Conservation (phyloP, 2,888 invertebrate species). For the Alviniconcha strummeri region DNA sequence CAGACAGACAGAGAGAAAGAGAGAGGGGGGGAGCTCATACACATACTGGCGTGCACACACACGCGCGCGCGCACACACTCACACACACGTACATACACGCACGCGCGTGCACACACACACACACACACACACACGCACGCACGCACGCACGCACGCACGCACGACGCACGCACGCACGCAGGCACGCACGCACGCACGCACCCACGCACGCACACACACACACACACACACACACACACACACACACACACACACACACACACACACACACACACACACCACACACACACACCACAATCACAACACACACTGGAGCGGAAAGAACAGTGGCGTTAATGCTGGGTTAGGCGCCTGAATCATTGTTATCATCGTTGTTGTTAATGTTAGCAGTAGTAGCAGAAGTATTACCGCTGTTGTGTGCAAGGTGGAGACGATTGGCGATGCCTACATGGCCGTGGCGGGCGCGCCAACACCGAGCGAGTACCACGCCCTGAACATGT, state of each 20-base stretch:
- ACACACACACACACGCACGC: neutral
- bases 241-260: too few species aligned
- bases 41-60: neutral
- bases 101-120: neutral
- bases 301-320: too few species aligned
- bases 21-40: neutral
- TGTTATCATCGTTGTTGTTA: too few species aligned
- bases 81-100: neutral
- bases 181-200: neutral
- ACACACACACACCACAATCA: too few species aligned
- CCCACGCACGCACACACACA: neutral
- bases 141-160: neutral
- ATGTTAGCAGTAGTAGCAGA: too few species aligned
- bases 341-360: too few species aligned
- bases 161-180: neutral
- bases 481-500: constrained; percentile 86
- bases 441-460: constrained; percentile 98
- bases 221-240: neutral
- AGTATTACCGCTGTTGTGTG: too few species aligned
- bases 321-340: too few species aligned
- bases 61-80: neutral
- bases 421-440: constrained; percentile 97
- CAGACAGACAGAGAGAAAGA: neutral
- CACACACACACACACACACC: too few species aligned
- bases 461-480: constrained; percentile 93